Percentiles rank a stretch among this genome's conserved stretches.
Conservation (phyloP, 2,888 invertebrate genomes). For the Ophioninae sp. region DNA sequence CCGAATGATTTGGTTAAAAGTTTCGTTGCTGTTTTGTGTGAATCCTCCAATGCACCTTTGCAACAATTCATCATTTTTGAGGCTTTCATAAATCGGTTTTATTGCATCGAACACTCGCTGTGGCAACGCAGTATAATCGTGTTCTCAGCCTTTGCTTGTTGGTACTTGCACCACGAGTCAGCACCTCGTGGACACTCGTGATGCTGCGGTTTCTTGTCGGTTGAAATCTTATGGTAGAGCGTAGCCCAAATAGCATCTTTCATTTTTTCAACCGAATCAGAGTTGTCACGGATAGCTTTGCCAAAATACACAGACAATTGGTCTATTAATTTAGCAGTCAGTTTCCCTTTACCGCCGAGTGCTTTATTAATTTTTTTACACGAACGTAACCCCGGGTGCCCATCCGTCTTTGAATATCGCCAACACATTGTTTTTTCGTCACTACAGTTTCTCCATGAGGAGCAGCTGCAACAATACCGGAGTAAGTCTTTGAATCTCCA, state of each 20-base stretch:
- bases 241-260: constrained; percentile 9
- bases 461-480: neutral
- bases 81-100: constrained; percentile 23
- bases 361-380: constrained; percentile 20
- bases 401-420: constrained; percentile 55
- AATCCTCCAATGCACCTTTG: neutral
- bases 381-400: constrained; percentile 38
- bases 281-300: constrained; percentile 44
- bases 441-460: constrained; percentile 7
- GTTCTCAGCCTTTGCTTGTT: neutral
- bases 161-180: too few relatives aligned
- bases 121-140: constrained; percentile 38
- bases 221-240: too few relatives aligned
- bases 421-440: constrained; percentile 55
- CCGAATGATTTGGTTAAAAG: too few relatives aligned
- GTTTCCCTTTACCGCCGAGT: constrained; percentile 35
- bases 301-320: constrained; percentile 52
- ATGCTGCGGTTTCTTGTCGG: too few relatives aligned
- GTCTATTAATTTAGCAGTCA: constrained; percentile 53
- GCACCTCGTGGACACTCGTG: too few relatives aligned
- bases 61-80: constrained; percentile 10
- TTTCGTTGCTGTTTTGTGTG: neutral
- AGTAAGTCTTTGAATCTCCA: too few relatives aligned
- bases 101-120: constrained; percentile 23
- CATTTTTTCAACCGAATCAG: constrained; percentile 52